Conservation (phyloP, 2,113 vertebrate genomes). For the Leucopsar rothschildi region DNA sequence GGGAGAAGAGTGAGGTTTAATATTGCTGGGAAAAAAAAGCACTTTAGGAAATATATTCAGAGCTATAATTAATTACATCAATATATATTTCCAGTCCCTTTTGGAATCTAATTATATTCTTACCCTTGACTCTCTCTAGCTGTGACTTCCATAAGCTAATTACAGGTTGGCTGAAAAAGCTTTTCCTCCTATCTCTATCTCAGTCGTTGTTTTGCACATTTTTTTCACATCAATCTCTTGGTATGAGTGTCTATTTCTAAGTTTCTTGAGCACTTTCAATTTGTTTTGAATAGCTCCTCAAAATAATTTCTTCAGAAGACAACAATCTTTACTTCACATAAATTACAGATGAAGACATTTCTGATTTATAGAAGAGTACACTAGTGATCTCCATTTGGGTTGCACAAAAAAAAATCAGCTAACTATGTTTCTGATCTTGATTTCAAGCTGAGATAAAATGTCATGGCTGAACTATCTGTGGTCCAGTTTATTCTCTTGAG, state of each 20-base stretch:
- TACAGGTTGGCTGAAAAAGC: slow-evolving; percentile 26
- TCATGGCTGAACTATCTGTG: background rate
- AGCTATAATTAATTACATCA: slow-evolving; percentile 48
- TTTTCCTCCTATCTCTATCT: background rate
- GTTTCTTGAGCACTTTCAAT: background rate
- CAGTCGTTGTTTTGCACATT: background rate
- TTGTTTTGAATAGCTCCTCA: background rate
- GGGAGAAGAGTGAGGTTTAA: background rate
- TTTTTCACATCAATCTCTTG: background rate
- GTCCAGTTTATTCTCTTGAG: background rate
- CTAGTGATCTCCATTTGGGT: background rate
- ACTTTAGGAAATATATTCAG: slow-evolving; percentile 13
- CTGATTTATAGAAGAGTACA: background rate
- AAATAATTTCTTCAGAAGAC: background rate
- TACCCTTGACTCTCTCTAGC: slow-evolving; percentile 3
- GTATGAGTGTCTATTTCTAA: background rate
- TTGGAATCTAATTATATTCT: slow-evolving; percentile 37
- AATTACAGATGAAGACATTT: background rate
- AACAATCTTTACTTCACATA: background rate
- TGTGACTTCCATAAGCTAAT: slow-evolving; percentile 28
- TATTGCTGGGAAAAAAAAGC: background rate
- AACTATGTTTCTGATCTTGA: background rate
- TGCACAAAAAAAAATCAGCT: background rate
- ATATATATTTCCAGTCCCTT: slow-evolving; percentile 25
- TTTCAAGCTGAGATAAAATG: slow-evolving; percentile 2